Percentiles rank a stretch among this genome's conserved stretches.
Evolutionary conservation across 2,113 vertebrate species (phyloP).

Genomic region (Rutilus rutilus): DNA sequence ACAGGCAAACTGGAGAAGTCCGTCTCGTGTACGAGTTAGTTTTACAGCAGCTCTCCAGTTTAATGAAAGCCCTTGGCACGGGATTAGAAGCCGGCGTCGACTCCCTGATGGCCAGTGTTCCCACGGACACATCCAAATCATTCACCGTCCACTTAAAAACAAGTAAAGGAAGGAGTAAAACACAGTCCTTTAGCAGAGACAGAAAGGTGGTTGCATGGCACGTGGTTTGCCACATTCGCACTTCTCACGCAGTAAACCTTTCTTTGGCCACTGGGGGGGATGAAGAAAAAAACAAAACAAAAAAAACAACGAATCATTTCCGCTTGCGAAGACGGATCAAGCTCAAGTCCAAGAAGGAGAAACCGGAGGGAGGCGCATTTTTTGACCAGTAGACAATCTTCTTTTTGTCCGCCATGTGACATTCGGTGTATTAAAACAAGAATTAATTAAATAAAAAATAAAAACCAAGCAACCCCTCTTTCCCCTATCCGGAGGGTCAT

Average conservation of each 20-base stretch:
- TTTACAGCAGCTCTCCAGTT: slow-evolving; percentile 61
- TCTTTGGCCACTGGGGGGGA: slow-evolving; percentile 33
- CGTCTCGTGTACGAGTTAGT: not conserved
- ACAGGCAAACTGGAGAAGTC: slow-evolving; percentile 30
- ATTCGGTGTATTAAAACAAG: slow-evolving; percentile 56
- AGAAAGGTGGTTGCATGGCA: slow-evolving; percentile 32
- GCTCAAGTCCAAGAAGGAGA: not conserved
- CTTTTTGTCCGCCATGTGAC: slow-evolving; percentile 56
- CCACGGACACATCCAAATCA: slow-evolving; percentile 38
- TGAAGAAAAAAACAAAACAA: not conserved
- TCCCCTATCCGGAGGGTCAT: slow-evolving; percentile 42
- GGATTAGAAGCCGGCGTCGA: slow-evolving; percentile 58
- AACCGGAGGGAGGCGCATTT: not conserved
- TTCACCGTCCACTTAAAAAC: slow-evolving; percentile 49
- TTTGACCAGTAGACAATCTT: slow-evolving; percentile 28
- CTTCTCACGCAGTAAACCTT: not conserved
- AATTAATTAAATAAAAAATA: not conserved
- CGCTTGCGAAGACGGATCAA: not conserved
- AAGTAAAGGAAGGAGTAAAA: slow-evolving; percentile 39
- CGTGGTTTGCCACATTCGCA: slow-evolving; percentile 40
- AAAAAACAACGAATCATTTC: not conserved
- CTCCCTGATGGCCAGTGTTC: slow-evolving; percentile 62
- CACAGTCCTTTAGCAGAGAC: slow-evolving; percentile 39
- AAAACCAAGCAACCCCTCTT: slow-evolving; percentile 51
- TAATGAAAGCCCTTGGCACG: slow-evolving; percentile 68